Percentiles rank a stretch among this genome's conserved stretches.
Conservation (phyloP, 2,888 invertebrate species). For the Eudasyphora cyanicolor region DNA sequence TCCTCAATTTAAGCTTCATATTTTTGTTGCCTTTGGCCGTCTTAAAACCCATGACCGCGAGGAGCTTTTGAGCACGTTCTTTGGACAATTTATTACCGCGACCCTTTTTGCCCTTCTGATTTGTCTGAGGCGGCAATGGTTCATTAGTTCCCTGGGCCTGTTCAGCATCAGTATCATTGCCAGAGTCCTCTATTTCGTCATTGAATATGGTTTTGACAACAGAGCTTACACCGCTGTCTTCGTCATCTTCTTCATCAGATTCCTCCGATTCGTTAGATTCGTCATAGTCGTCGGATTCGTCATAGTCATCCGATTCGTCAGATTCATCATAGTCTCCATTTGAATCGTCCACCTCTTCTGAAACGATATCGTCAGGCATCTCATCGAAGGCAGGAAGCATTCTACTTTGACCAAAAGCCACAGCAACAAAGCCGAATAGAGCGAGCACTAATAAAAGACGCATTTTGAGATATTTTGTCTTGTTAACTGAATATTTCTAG, state of each 20-base stretch:
- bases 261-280: background rate
- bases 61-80: background rate
- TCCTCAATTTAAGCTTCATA: too few species aligned
- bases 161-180: background rate
- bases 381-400: background rate
- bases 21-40: background rate
- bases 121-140: background rate
- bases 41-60: background rate
- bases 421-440: background rate
- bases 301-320: background rate
- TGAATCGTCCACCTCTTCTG: too few species aligned
- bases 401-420: background rate
- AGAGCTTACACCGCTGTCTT: background rate
- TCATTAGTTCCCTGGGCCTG: background rate
- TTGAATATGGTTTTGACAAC: too few species aligned
- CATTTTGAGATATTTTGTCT: background rate
- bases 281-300: background rate
- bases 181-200: background rate
- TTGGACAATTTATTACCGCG: background rate
- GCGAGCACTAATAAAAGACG: background rate
- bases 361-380: too few species aligned
- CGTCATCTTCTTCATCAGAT: background rate
- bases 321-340: background rate
- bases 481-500: too few species aligned
- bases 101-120: background rate